Percentiles rank a stretch among this genome's conserved stretches.
These are phyloP conservation scores for Eira barbara DNA, from an alignment of 2,113 vertebrate species.

Conservation along the genomic window DNA sequence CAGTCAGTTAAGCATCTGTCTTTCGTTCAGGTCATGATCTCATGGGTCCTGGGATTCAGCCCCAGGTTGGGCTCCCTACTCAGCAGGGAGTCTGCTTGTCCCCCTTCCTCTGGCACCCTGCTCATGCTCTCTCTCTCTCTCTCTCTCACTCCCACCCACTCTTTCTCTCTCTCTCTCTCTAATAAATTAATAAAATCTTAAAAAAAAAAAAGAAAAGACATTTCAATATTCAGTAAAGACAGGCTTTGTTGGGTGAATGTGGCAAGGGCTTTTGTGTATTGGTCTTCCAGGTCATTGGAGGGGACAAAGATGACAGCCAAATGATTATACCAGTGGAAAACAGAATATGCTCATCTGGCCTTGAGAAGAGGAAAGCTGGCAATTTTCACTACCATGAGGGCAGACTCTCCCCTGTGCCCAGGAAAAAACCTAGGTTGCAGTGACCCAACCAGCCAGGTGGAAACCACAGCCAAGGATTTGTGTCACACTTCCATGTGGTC, in stretches of 20 bases:
- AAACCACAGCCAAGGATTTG: neutral
- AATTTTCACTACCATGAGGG: neutral
- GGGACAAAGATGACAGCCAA: neutral
- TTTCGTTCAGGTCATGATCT: neutral
- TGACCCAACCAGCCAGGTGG: neutral
- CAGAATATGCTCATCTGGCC: neutral
- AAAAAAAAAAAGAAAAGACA: neutral
- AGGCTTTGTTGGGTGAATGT: neutral
- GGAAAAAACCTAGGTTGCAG: neutral
- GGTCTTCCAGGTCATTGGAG: neutral
- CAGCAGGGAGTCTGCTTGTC: neutral
- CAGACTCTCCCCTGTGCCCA: neutral
- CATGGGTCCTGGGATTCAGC: neutral
- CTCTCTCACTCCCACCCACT: neutral
- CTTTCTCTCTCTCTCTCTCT: neutral
- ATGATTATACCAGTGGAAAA: neutral
- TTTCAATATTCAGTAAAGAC: neutral
- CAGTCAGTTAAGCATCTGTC: neutral
- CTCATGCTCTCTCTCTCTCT: neutral
- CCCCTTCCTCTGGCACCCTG: neutral
- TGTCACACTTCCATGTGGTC: neutral
- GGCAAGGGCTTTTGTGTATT: neutral
- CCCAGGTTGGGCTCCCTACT: neutral
- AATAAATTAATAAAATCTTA: neutral
- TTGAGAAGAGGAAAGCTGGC: neutral